These are phyloP conservation scores for Tenualosa thibaudeaui DNA, from an alignment of 2,797 vertebrate genomes.

Conservation along the genomic window DNA sequence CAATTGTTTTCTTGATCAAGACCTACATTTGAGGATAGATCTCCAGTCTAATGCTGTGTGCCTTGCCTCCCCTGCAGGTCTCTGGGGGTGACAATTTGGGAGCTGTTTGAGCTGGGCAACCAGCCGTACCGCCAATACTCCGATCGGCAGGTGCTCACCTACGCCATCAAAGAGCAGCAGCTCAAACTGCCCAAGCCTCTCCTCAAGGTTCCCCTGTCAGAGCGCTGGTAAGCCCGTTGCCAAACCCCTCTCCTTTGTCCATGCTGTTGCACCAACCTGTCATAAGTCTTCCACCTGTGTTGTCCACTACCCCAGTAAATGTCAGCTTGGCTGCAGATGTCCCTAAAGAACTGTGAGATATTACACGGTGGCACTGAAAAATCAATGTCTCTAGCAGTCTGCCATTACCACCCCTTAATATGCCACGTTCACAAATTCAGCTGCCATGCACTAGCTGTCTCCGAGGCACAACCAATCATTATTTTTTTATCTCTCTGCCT, in stretches of 20 bases:
- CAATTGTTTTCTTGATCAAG: too few species aligned
- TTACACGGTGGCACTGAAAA: constrained; percentile 45
- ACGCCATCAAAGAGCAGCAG: constrained; percentile 95
- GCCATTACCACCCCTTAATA: constrained; percentile 57
- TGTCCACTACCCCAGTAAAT: constrained; percentile 24
- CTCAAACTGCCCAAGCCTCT: constrained; percentile 91
- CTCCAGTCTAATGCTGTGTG: not conserved
- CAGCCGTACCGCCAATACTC: constrained; percentile 93
- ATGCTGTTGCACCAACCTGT: constrained; percentile 21
- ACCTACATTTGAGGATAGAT: too few species aligned
- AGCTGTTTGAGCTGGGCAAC: constrained; percentile 91
- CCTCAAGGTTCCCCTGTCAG: constrained; percentile 84
- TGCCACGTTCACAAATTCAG: constrained; percentile 44
- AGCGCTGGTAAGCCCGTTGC: constrained; percentile 87
- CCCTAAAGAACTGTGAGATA: constrained; percentile 46
- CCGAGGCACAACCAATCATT: constrained; percentile 47
- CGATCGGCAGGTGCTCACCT: constrained; percentile 93
- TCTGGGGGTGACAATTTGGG: constrained; percentile 93
- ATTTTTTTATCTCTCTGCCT: constrained; percentile 31
- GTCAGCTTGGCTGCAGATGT: constrained; percentile 35
- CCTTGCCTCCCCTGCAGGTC: constrained; percentile 76
- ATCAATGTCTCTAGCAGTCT: constrained; percentile 56
- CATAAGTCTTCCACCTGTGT: constrained; percentile 36
- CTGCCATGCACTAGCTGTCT: constrained; percentile 56
- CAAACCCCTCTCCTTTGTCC: not conserved